Evolutionary conservation across 2,888 invertebrate species (phyloP).

Genomic region (Temnothorax ravouxi): DNA sequence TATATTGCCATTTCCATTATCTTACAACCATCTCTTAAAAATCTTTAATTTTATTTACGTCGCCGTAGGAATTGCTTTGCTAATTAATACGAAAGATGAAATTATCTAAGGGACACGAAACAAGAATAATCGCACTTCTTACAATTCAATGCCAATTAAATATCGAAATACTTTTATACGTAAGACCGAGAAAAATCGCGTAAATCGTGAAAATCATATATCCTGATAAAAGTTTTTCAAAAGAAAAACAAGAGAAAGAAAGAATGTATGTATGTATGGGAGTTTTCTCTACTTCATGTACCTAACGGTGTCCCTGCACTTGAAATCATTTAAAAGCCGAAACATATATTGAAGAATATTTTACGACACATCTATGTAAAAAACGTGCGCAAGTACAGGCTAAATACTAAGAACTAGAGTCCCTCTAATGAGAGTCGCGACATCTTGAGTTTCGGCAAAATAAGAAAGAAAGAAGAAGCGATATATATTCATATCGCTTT

Average conservation of each 20-base stretch:
- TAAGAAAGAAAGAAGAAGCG: too few species aligned
- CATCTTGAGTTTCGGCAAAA: too few species aligned
- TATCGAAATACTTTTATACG: slow-evolving; percentile 71
- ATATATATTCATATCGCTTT: too few species aligned
- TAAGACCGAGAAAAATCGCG: slow-evolving; percentile 45
- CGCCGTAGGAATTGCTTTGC: slow-evolving; percentile 65
- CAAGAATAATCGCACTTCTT: slow-evolving; percentile 32
- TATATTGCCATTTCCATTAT: slow-evolving; percentile 26
- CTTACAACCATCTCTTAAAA: slow-evolving; percentile 18
- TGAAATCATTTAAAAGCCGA: slow-evolving; percentile 31
- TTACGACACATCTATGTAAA: neutral
- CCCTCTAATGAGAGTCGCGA: too few species aligned
- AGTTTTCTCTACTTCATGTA: slow-evolving; percentile 72
- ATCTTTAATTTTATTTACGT: slow-evolving; percentile 63
- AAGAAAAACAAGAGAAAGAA: neutral
- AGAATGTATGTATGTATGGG: slow-evolving; percentile 5
- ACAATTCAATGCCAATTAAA: slow-evolving; percentile 69
- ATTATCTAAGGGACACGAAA: slow-evolving; percentile 30
- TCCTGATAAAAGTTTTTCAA: slow-evolving; percentile 55
- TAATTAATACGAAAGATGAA: slow-evolving; percentile 44
- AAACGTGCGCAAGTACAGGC: neutral
- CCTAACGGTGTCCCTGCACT: slow-evolving; percentile 47
- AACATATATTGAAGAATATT: slow-evolving; percentile 3
- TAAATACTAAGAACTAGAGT: neutral
- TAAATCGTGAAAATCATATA: slow-evolving; percentile 52